Percentiles rank a stretch among this genome's conserved stretches.
Conservation (phyloP, 2,888 invertebrate genomes). For the Agrotis segetum region DNA sequence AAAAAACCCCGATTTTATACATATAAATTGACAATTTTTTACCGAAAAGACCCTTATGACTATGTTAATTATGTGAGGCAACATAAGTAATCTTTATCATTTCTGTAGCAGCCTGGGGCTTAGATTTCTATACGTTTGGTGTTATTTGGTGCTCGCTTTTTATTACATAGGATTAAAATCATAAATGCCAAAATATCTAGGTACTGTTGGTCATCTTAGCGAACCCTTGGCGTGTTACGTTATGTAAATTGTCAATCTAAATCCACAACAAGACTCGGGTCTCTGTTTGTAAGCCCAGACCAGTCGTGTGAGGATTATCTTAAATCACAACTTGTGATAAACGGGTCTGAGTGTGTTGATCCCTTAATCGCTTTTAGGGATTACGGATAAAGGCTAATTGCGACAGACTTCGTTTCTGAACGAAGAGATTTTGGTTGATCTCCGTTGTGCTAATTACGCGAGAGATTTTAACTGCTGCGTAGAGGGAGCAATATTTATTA, state of each 20-base stretch:
- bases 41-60: no score
- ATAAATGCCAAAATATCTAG: neutral
- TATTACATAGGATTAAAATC: neutral
- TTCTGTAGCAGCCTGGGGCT: neutral
- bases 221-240: neutral
- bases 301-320: slow-evolving; percentile 11
- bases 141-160: no score
- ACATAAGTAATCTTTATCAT: neutral
- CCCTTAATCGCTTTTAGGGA: slow-evolving; percentile 17
- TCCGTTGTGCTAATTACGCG: neutral
- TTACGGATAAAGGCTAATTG: slow-evolving; percentile 18
- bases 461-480: neutral
- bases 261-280: neutral
- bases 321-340: slow-evolving; percentile 30
- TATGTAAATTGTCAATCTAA: neutral
- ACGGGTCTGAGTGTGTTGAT: slow-evolving; percentile 22
- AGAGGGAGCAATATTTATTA: neutral
- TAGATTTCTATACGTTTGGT: neutral
- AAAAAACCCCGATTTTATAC: no score
- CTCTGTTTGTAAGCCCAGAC: neutral
- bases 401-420: neutral
- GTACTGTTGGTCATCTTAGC: no score
- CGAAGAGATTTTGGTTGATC: neutral
- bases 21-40: no score
- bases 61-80: neutral